Percentiles rank a stretch among this genome's conserved stretches.
phyloP scores from a whole-genome alignment of 2,113 vertebrate species.

The Falcunculus frontatus region DNA sequence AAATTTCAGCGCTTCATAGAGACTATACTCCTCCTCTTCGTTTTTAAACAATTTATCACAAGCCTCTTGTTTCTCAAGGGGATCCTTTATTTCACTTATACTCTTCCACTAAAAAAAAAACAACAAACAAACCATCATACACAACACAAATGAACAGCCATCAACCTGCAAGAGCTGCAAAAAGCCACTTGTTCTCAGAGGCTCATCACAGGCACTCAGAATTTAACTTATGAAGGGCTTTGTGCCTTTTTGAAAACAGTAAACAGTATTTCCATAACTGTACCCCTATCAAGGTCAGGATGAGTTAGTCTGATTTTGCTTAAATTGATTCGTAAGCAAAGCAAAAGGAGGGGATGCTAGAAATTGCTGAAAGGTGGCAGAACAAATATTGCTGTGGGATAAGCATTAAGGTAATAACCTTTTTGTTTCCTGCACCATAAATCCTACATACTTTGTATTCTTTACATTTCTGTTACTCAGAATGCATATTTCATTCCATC shows the following conservation, averaged over 20 bases:
- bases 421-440: neutral
- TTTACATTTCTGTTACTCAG: neutral
- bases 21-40: slow-evolving; percentile 86
- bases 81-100: slow-evolving; percentile 65
- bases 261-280: neutral
- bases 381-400: neutral
- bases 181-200: neutral
- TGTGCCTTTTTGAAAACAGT: neutral
- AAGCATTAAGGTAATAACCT: neutral
- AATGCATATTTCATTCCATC: neutral
- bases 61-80: slow-evolving; percentile 73
- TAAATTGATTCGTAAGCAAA: neutral
- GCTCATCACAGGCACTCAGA: neutral
- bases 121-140: neutral
- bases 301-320: neutral
- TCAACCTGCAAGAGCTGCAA: neutral
- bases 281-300: neutral
- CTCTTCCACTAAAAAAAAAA: slow-evolving; percentile 64
- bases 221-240: neutral
- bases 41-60: slow-evolving; percentile 85
- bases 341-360: neutral
- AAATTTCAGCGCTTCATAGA: slow-evolving; percentile 93
- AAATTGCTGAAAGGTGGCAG: neutral
- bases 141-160: neutral
- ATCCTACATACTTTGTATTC: neutral